A percentile compares a stretch with the other conserved stretches of the same genome.
Conservation (phyloP, 2,797 vertebrate species). For the Hydrophis major region DNA sequence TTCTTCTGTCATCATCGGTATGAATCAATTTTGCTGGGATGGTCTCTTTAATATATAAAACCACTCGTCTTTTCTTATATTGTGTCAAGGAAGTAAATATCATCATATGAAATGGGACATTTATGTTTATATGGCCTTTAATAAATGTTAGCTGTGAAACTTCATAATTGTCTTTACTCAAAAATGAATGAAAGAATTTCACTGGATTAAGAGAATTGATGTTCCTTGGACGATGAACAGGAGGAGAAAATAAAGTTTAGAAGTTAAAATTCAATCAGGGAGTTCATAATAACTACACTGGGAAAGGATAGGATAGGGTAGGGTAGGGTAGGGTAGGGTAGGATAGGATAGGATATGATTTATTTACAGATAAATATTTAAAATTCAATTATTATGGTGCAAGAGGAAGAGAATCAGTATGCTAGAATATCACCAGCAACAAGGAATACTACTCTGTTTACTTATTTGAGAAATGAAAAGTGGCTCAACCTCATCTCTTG, state of each 20-base stretch:
- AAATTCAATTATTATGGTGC: background rate
- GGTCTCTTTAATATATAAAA: too few relatives aligned
- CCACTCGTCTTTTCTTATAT: too few relatives aligned
- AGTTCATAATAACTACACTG: background rate
- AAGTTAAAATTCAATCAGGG: constrained; percentile 2
- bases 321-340: too few relatives aligned
- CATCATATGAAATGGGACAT: background rate
- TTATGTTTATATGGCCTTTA: background rate
- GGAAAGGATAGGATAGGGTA: background rate
- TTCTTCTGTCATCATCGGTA: too few relatives aligned
- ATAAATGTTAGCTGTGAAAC: background rate
- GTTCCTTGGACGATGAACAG: background rate
- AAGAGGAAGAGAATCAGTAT: background rate
- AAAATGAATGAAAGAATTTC: background rate
- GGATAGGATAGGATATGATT: background rate
- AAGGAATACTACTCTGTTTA: background rate
- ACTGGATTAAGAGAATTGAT: background rate
- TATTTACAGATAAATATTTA: background rate
- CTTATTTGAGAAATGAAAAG: background rate
- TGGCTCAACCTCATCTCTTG: background rate
- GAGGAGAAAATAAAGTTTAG: background rate
- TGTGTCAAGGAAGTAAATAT: too few relatives aligned
- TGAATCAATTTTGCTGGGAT: too few relatives aligned
- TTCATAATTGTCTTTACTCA: background rate
- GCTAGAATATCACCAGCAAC: background rate